Evolutionary conservation across 2,888 invertebrate genomes (phyloP).

Genomic region (Athripsodes cinereus): DNA sequence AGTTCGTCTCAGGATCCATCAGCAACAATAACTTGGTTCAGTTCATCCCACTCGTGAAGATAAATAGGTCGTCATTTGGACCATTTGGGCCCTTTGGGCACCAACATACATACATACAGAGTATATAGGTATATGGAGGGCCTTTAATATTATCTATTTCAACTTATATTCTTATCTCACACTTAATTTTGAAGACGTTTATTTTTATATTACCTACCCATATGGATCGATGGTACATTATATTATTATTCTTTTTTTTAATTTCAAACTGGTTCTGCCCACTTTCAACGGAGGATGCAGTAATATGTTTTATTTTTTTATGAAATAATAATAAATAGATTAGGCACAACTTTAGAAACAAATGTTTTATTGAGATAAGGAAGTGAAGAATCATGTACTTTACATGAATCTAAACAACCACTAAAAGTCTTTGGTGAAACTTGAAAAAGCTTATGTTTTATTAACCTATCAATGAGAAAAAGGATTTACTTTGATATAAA

Average conservation of each 20-base stretch:
- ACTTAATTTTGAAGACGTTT: background rate
- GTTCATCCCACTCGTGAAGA: background rate
- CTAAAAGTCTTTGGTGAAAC: too few species aligned
- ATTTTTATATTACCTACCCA: background rate
- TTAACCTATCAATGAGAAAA: too few species aligned
- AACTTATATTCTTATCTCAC: background rate
- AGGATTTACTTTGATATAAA: too few species aligned
- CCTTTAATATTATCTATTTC: too few species aligned
- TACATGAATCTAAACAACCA: too few species aligned
- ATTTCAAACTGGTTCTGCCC: slow-evolving; percentile 1
- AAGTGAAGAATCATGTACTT: too few species aligned
- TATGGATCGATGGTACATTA: background rate
- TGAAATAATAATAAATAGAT: too few species aligned
- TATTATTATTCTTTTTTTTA: background rate
- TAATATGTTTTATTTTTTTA: background rate
- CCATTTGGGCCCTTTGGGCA: background rate
- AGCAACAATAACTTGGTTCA: background rate
- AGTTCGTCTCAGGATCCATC: too few species aligned
- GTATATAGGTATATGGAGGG: too few species aligned
- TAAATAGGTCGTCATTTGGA: background rate
- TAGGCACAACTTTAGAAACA: too few species aligned
- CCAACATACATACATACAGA: background rate
- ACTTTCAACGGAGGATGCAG: background rate
- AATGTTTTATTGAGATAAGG: too few species aligned
- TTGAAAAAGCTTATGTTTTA: too few species aligned